Evolutionary conservation across 2,113 vertebrate genomes (phyloP), one percentile per base, ranked within the genome.

Genomic region (Atlantisia rogersi): DNA sequence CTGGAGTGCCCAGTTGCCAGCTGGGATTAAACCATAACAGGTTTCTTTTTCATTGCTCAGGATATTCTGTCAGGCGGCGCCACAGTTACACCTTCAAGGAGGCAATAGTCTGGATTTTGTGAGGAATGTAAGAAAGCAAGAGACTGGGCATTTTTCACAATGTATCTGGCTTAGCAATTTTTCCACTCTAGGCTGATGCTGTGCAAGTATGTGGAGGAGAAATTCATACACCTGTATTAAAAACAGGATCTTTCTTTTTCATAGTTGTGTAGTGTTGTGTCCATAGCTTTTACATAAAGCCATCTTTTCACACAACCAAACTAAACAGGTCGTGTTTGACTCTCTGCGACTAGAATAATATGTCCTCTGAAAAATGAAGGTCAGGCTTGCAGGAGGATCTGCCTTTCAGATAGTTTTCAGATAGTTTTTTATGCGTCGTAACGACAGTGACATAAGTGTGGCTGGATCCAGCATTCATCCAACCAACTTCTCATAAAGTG

Each of bases 41-140:
- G 31, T 28, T 93, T 96, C 11, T 77, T 0, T 94, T 90, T 88
- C 68, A 56, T 90, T 90, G 37, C 86, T 80, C 53, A 71, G 60
- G 79, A 92, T 92, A 81, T 77, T 95, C 68, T 90, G 69, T 92
- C 71, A 59, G 64, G 40, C 26, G 24, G 0, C 68, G 92, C 52
- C 68, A 48, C 2, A 11, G 65, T 80, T 92, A 74, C 16, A 12
- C 84, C 85, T 88, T 90, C 79, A 46, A 67, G 79, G 79, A 95
- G 14, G 77, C 80, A 94, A 95, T 64, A 88, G 76, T 39, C 22
- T 90, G 95, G 64, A 95, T 60, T 48, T n/a, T 63, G 82, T 91
- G 75, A 95, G 42, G 64, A 93, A 93, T 73, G 35, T 70, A 53
- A 40, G 79, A 82, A 37, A 93, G 59, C 69, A 92, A 88, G 37